Evolutionary conservation across 1,140 invertebrate genomes (phyloP).

Genomic region (Chelonus insularis): DNA sequence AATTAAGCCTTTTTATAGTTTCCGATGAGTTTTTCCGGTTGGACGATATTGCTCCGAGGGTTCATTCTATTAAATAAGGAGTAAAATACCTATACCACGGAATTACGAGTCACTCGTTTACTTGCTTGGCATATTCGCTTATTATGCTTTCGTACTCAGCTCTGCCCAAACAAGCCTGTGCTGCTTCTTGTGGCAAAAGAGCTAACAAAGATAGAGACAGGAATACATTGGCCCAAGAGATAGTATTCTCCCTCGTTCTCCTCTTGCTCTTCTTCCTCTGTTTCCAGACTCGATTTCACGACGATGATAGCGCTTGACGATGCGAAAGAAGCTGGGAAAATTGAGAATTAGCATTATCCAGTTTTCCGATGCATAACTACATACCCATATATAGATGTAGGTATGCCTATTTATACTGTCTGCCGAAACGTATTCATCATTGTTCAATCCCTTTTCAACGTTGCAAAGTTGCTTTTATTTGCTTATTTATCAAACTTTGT

Average conservation of each 20-base stretch:
- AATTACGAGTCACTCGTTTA: constrained; percentile 21
- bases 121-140: constrained; percentile 11
- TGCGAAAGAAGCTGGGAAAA: constrained; percentile 14
- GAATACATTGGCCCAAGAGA: neutral
- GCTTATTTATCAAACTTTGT: too few relatives aligned
- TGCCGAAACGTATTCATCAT: too few relatives aligned
- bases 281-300: constrained; percentile 15
- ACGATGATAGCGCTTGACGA: constrained; percentile 19
- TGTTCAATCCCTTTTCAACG: too few relatives aligned
- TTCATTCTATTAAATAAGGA: constrained; percentile 20
- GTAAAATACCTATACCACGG: constrained; percentile 9
- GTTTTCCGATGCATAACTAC: constrained; percentile 1
- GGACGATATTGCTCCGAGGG: neutral
- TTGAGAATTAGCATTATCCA: constrained; percentile 19
- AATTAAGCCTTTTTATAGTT: neutral
- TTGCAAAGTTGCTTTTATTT: too few relatives aligned
- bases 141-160: constrained; percentile 9
- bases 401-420: too few relatives aligned
- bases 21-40: constrained; percentile 26
- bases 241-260: constrained; percentile 7
- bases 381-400: neutral
- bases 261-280: neutral
- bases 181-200: neutral
- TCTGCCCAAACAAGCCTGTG: neutral
- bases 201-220: neutral